These are phyloP conservation scores for Euproctis similis DNA, from an alignment of 2,888 invertebrate species.

Conservation along the genomic window DNA sequence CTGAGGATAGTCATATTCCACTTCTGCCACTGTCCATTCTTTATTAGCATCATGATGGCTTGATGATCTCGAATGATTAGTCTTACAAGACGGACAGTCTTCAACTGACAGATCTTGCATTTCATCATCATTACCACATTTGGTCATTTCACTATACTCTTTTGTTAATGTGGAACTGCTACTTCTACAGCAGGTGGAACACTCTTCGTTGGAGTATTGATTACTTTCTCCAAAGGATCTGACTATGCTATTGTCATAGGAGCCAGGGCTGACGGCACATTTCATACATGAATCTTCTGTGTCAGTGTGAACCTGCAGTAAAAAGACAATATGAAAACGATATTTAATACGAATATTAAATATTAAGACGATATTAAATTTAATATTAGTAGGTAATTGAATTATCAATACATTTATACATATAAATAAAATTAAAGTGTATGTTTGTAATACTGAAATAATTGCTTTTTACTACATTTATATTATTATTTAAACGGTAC, in stretches of 20 bases:
- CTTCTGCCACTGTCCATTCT: slow-evolving; percentile 65
- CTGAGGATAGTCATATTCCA: slow-evolving; percentile 68
- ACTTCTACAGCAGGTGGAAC: slow-evolving; percentile 65
- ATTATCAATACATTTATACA: too few relatives aligned
- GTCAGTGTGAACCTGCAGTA: slow-evolving; percentile 62
- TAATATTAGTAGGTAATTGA: too few relatives aligned
- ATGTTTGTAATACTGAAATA: too few relatives aligned
- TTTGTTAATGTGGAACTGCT: slow-evolving; percentile 66
- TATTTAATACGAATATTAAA: neutral
- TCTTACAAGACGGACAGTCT: slow-evolving; percentile 67
- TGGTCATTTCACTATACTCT: slow-evolving; percentile 70
- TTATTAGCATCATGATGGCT: slow-evolving; percentile 62
- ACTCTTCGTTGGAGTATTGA: slow-evolving; percentile 68
- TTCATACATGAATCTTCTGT: slow-evolving; percentile 74
- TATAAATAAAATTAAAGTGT: too few relatives aligned
- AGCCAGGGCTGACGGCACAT: slow-evolving; percentile 72
- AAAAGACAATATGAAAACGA: slow-evolving; percentile 3
- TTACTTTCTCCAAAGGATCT: slow-evolving; percentile 64
- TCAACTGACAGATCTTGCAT: slow-evolving; percentile 65
- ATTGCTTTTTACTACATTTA: too few relatives aligned
- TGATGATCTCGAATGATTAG: slow-evolving; percentile 61
- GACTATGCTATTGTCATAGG: slow-evolving; percentile 72
- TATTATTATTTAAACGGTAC: too few relatives aligned
- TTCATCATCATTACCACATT: slow-evolving; percentile 62
- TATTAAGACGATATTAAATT: too few relatives aligned